phyloP scores from a whole-genome alignment of 2,113 vertebrate genomes.

The Bubo blakistoni region DNA sequence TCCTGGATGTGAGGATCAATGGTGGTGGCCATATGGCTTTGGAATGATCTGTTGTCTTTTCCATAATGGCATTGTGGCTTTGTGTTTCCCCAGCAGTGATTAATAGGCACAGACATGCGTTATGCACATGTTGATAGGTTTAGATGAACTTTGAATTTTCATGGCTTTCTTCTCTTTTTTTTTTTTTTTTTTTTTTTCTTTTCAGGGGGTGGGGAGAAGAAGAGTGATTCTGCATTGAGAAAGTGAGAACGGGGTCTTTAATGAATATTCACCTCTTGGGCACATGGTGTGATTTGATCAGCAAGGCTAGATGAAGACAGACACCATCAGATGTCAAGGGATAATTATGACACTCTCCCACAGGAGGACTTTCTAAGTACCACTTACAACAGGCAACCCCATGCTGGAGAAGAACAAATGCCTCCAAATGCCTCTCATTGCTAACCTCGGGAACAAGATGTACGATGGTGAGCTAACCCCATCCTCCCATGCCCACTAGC shows the following conservation, averaged over 20 bases:
- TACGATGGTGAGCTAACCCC: neutral
- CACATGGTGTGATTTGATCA: neutral
- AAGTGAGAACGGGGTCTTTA: neutral
- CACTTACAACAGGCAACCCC: neutral
- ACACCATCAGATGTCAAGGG: neutral
- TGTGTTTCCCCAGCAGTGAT: conserved; percentile 60
- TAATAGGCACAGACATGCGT: conserved; percentile 60
- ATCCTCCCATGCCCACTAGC: neutral
- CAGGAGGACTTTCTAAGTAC: neutral
- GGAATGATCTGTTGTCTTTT: conserved; percentile 66
- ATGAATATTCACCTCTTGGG: neutral
- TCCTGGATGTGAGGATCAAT: conserved; percentile 49
- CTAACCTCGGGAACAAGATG: neutral
- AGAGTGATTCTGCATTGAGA: neutral
- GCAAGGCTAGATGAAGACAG: neutral
- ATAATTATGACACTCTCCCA: neutral
- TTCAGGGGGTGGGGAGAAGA: neutral
- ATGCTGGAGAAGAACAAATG: neutral
- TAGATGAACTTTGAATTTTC: conserved; percentile 51
- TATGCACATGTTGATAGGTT: conserved; percentile 63
- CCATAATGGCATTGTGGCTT: conserved; percentile 51
- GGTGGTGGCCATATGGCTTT: conserved; percentile 60
- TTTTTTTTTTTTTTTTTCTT: neutral
- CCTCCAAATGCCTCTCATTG: neutral
- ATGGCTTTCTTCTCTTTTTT: neutral